Conservation (phyloP, 2,888 invertebrate genomes). For the Tetheella fluctuosa region DNA sequence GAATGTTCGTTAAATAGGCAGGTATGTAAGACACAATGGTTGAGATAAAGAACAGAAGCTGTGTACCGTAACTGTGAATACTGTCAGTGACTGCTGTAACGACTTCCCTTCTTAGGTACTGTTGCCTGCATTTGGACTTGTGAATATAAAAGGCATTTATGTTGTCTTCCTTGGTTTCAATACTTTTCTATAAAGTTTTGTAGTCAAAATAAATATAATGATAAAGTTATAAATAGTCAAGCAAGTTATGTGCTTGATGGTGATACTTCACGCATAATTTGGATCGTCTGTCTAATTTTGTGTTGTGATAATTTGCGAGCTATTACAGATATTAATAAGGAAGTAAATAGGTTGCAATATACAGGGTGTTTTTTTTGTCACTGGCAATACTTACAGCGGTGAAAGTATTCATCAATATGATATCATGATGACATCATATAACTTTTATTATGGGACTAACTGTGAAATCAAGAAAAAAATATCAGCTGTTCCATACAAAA, state of each 20-base stretch:
- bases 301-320: not conserved
- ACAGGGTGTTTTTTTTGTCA: no score
- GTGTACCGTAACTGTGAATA: constrained; percentile 54
- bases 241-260: not conserved
- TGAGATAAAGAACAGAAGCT: constrained; percentile 46
- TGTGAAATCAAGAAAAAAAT: no score
- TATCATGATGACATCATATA: no score
- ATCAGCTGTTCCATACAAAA: no score
- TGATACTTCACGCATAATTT: not conserved
- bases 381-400: no score
- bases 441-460: no score
- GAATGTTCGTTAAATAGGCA: constrained; percentile 12
- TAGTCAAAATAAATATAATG: no score
- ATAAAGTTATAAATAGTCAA: no score
- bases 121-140: constrained; percentile 25
- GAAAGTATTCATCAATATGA: no score
- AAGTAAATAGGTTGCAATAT: not conserved
- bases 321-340: not conserved
- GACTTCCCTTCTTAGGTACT: constrained; percentile 51
- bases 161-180: not conserved
- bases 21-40: constrained; percentile 40
- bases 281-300: not conserved
- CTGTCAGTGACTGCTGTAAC: constrained; percentile 47
- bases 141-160: constrained; percentile 12
- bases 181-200: not conserved